A percentile compares a stretch with the other conserved stretches of the same genome.
These are phyloP conservation scores for Diplolepis rosae DNA, from an alignment of 2,888 invertebrate genomes.

Conservation along the genomic window DNA sequence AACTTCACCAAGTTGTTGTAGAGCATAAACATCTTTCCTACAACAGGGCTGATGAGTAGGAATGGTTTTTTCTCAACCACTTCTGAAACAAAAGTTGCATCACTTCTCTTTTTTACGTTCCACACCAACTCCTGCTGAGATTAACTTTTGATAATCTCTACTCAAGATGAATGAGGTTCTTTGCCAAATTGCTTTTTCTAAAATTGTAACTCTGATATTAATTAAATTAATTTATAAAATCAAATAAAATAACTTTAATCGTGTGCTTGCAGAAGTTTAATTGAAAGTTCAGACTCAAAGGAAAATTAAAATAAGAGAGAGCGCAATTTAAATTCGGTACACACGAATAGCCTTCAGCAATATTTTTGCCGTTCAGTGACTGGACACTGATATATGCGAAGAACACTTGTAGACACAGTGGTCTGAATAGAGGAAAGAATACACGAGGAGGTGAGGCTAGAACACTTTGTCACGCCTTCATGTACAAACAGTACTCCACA, in stretches of 20 bases:
- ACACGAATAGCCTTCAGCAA: slow-evolving; percentile 10
- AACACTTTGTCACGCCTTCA: slow-evolving; percentile 13
- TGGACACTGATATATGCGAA: neutral
- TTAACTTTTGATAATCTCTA: slow-evolving; percentile 27
- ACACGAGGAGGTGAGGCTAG: neutral
- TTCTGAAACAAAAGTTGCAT: slow-evolving; percentile 22
- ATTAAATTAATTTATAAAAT: too few species aligned
- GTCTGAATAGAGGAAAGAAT: neutral
- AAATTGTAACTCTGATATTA: neutral
- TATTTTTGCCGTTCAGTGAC: slow-evolving; percentile 1
- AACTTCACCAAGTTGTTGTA: neutral
- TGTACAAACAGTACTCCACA: slow-evolving; percentile 22
- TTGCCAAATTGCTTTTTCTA: slow-evolving; percentile 2
- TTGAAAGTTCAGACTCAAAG: neutral
- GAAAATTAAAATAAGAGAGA: slow-evolving; percentile 1
- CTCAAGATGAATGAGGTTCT: slow-evolving; percentile 14
- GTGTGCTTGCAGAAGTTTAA: neutral
- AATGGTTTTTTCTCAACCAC: neutral
- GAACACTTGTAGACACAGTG: neutral
- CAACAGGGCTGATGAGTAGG: neutral
- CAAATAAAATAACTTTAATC: neutral
- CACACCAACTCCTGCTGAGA: slow-evolving; percentile 2
- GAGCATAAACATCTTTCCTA: slow-evolving; percentile 13
- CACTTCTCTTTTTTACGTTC: neutral
- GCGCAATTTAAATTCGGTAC: neutral